Conservation (phyloP, 2,888 invertebrate genomes). For the Yponomeuta cagnagella region DNA sequence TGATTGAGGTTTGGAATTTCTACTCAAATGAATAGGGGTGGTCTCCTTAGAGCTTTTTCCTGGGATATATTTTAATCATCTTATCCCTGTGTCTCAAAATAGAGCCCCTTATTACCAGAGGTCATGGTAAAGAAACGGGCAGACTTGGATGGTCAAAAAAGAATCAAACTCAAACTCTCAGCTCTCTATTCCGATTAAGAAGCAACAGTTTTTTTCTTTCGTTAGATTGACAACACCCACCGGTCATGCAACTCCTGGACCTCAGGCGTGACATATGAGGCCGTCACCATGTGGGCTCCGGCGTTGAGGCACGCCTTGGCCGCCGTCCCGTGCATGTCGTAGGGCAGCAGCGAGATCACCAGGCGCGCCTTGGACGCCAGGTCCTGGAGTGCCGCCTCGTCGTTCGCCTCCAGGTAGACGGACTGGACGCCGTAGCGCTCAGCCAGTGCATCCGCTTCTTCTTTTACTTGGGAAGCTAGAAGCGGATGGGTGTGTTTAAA, state of each 20-base stretch:
- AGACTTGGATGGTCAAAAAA: no score
- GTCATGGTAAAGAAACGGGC: no score
- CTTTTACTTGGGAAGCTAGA: slow-evolving; percentile 86
- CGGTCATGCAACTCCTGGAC: slow-evolving; percentile 85
- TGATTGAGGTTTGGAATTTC: no score
- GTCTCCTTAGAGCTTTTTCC: no score
- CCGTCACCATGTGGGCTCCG: slow-evolving; percentile 95
- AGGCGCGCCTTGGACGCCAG: slow-evolving; percentile 85
- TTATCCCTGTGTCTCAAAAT: no score
- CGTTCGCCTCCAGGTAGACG: slow-evolving; percentile 87
- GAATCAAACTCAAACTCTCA: no score
- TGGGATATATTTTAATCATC: no score
- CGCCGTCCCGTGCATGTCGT: slow-evolving; percentile 88
- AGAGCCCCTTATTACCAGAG: no score
- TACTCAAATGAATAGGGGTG: no score
- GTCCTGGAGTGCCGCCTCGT: slow-evolving; percentile 80
- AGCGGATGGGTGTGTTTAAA: slow-evolving; percentile 19
- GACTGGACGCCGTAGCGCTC: slow-evolving; percentile 86
- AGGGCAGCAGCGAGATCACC: slow-evolving; percentile 93
- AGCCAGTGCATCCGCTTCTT: slow-evolving; percentile 91
- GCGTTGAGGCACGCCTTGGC: slow-evolving; percentile 92
- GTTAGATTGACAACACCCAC: slow-evolving; percentile 43
- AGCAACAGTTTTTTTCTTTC: no score
- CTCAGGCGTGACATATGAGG: slow-evolving; percentile 93
- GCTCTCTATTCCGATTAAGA: no score